Conservation (phyloP, 1,140 invertebrate genomes). For the Drosophila eugracilis region DNA sequence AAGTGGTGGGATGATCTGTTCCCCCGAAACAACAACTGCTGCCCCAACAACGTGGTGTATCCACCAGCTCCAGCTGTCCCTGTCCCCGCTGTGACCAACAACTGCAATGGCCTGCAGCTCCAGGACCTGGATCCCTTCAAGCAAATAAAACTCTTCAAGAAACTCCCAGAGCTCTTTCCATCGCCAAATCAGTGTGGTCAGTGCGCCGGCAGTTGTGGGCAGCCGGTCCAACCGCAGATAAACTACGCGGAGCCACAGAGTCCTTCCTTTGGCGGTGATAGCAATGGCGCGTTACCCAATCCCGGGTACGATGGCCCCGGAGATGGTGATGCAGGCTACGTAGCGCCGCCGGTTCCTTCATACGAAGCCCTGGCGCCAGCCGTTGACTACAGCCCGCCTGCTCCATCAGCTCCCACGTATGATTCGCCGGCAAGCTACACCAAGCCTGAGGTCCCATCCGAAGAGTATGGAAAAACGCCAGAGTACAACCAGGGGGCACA, state of each 20-base stretch:
- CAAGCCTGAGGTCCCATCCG: constrained; percentile 3
- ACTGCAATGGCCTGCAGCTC: constrained; percentile 49
- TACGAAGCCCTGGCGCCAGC: constrained; percentile 30
- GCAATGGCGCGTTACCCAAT: constrained; percentile 39
- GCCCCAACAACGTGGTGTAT: constrained; percentile 29
- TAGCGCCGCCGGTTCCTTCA: constrained; percentile 11
- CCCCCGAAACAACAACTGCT: constrained; percentile 50
- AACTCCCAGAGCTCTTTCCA: constrained; percentile 63
- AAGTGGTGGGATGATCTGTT: constrained; percentile 77
- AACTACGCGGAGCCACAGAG: constrained; percentile 34
- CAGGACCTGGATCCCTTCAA: constrained; percentile 65
- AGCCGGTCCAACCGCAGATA: constrained; percentile 1
- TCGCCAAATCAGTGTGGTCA: constrained; percentile 36
- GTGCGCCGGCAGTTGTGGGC: constrained; percentile 34
- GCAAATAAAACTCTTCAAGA: constrained; percentile 67
- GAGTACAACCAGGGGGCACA: constrained; percentile 14
- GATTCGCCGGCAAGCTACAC: constrained; percentile 29
- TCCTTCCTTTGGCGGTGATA: constrained; percentile 28
- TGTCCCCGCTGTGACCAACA: neutral
- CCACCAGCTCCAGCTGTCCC: neutral
- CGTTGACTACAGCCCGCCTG: no score
- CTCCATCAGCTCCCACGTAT: constrained; percentile 12
- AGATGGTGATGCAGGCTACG: constrained; percentile 65
- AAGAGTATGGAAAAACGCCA: constrained; percentile 35
- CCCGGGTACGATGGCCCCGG: constrained; percentile 57